Evolutionary conservation across 2,888 invertebrate genomes (phyloP), one percentile per base, ranked within the genome.

Genomic region (Drosophila quasianomalipes): DNA sequence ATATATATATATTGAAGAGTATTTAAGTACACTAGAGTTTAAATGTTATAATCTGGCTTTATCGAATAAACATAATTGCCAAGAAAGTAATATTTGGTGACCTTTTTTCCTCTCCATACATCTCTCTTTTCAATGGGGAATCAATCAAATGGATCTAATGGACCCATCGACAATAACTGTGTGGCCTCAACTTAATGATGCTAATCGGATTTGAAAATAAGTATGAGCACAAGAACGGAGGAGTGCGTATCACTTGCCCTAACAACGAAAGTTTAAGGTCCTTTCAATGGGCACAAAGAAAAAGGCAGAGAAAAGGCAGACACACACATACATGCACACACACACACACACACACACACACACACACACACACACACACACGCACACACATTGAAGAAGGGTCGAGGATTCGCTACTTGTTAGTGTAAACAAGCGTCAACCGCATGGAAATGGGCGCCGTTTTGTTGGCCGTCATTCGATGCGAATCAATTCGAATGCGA

Each of bases 121-220:
- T 30, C n/a, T 31, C 39, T 30, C 28, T 33, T 7, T 28, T 12
- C 6, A 44, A 54, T 9, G 44, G 31, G 53, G 70, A 88, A 80
- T 90, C 87, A 90, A 90, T 89, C 85, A 80, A 70, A 68, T 74
- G 91, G 72, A 86, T 79, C 71, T 86, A 89, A 87, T 89, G 70
- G 77, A 82, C 75, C 74, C 73, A 70, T 78, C 70, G 71, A 74
- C 74, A 78, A 73, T 74, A 72, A 76, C 70, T 71, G 58, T 73
- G 80, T 73, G 76, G 76, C 70, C 75, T 71, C 60, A 76, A 76
- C 87, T 89, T 89, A 87, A 87, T 91, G 91, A 91, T 90, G 87
- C 87, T 87, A 87, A 87, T 87, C 91, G 87, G 87, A 91, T 87
- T 87, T 91, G 79, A 87, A 84, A 80, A 77, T 82, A 76, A 83